Evolutionary conservation across 2,113 vertebrate species (phyloP), one percentile per base, ranked within the genome.

Genomic region (Ardeotis arabs): DNA sequence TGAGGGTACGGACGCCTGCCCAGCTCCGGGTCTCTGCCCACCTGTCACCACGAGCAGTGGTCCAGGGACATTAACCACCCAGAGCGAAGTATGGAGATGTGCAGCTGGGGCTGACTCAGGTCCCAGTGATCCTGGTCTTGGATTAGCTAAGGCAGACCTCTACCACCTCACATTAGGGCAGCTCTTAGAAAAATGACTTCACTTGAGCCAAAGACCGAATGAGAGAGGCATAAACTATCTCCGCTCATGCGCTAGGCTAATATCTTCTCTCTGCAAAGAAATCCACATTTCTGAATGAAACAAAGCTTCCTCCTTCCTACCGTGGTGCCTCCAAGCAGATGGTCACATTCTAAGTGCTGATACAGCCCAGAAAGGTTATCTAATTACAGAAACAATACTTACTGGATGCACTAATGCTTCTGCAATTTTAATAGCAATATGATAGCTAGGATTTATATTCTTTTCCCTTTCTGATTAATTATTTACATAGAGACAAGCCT

Each of bases 401-500:
- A 96, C 29, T 97, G 96, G 96, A 96, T 96, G 97, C 93, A 97
- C 91, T 97, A 97, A 96, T 92, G 94, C 93, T 97, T 97, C 95
- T 98, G 97, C 98, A 98, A 98, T 97, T 98, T 98, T 98, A 97
- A 98, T 98, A 97, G 96, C 95, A 94, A 94, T 96, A 97, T 97
- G 97, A 97, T 98, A 94, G 95, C 97, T 97, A 90, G 97, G 97
- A 98, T 98, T 97, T 96, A 97, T 98, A 98, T 98, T 98, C 98
- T 98, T 98, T 97, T 98, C 98, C 96, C 97, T 97, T 95, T 97
- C 98, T 98, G 98, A 98, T 98, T 98, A 98, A 99, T 99, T 98
- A 98, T 98, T 98, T 98, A 98, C 92, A 97, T 86, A 96, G 89
- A 79, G 96, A 97, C 95, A 97, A 98, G 94, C 96, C 70, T 87